Evolutionary conservation across 2,888 invertebrate genomes (phyloP), one percentile per base, ranked within the genome.

Genomic region (Nasonia oneida): DNA sequence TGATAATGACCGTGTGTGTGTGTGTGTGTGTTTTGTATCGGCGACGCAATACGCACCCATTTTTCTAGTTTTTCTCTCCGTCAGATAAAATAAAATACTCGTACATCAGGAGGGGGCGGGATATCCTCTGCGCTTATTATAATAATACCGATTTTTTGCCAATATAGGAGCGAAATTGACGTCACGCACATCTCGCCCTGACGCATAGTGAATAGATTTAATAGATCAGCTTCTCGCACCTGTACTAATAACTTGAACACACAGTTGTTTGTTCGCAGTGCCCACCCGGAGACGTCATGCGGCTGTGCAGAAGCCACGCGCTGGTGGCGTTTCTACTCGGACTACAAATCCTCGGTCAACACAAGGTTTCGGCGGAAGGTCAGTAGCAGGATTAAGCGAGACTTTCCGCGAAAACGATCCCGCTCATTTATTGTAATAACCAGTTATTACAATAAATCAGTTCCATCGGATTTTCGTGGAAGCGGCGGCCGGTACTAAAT

Each of bases 321-420:
- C 42, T 78, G 33, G 1, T 33, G 2, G 64, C 61, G 33, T 2
- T 81, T n/a, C 42, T 85, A 37, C 12, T 83, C 2, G 83, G 37
- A 78, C 50, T 87, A 4, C 77, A 81, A n/a, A 83, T 83, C 39
- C 53, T 87, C 37, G 75, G 37, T 74, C 74, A 70, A 10, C 77
- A 74, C 47, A 74, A 74, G 61, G 85, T 85, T 78, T 71, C 23
- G n/a, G 81, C 87, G 23, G 75, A 77, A 78, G 87, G 87, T 87
- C 18, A 78, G 87, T 85, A 18, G n/a, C 33, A 18, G 3, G 1
- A 67, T 33, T 39, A 23, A 23, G 23, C 1, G 23, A 23, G 23
- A 23, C 23, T 23, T 23, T 23, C 23, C 23, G 23, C 23, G 23
- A 23, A 23, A 23, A 23, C 23, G 23, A 23, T 23, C 23, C 23